Conservation (phyloP, 1,140 invertebrate species). For the Listronotus bonariensis region DNA sequence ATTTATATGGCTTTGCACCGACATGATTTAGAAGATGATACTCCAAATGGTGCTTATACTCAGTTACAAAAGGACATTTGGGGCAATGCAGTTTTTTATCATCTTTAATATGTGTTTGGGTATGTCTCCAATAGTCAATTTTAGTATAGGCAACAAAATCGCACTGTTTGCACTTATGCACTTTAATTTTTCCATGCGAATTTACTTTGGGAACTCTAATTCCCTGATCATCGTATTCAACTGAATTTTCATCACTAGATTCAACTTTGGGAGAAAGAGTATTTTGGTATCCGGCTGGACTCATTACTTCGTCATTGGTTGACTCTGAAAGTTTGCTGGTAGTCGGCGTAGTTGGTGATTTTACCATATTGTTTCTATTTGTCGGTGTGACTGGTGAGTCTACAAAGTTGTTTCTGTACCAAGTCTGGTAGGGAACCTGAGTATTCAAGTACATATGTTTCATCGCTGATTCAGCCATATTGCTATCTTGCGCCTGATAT, state of each 20-base stretch:
- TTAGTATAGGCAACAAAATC: slow-evolving; percentile 83
- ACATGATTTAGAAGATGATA: slow-evolving; percentile 95
- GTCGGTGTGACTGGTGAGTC: not conserved
- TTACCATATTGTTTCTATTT: slow-evolving; percentile 12
- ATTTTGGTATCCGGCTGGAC: slow-evolving; percentile 54
- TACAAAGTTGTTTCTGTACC: not conserved
- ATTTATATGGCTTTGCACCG: slow-evolving; percentile 96
- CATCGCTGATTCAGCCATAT: not conserved
- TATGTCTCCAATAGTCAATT: slow-evolving; percentile 92
- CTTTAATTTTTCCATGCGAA: slow-evolving; percentile 83
- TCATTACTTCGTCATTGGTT: not conserved
- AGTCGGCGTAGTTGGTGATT: not conserved
- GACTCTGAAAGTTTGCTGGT: not conserved
- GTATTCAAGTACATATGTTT: not conserved
- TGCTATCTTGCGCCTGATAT: slow-evolving; percentile 10
- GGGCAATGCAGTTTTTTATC: slow-evolving; percentile 92
- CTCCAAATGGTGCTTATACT: slow-evolving; percentile 98
- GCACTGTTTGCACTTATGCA: slow-evolving; percentile 93
- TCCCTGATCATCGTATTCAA: slow-evolving; percentile 67
- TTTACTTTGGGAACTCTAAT: slow-evolving; percentile 74
- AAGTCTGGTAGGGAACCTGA: not conserved
- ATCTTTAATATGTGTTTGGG: slow-evolving; percentile 85
- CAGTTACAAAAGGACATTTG: slow-evolving; percentile 95
- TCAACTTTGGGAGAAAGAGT: slow-evolving; percentile 17
- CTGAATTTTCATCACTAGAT: slow-evolving; percentile 39